These are phyloP conservation scores for Megaustenia siamemsis DNA, from an alignment of 2,888 invertebrate species.

Conservation along the genomic window DNA sequence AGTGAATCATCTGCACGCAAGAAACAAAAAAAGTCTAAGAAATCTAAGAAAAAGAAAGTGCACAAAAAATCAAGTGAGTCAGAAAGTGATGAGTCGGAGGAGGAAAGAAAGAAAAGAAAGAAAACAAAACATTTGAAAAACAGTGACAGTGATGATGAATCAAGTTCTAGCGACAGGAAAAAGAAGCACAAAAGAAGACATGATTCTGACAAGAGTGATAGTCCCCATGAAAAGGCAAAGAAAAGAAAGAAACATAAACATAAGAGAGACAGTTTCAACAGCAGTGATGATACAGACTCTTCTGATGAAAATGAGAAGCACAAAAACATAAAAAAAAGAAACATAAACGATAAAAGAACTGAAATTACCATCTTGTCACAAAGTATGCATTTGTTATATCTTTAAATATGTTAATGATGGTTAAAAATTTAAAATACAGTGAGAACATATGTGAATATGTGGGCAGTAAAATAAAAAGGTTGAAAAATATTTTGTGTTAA, in stretches of 20 bases:
- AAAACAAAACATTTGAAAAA: background rate
- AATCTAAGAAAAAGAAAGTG: slow-evolving; percentile 21
- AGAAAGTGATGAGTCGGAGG: background rate
- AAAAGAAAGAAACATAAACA: slow-evolving; percentile 37
- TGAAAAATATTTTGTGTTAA: too few relatives aligned
- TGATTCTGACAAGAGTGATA: background rate
- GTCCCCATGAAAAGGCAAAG: background rate
- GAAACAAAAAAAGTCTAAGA: slow-evolving; percentile 34
- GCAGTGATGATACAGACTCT: slow-evolving; percentile 10
- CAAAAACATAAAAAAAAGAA: slow-evolving; percentile 36
- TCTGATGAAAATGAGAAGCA: background rate
- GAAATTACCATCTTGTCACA: too few relatives aligned
- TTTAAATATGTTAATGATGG: too few relatives aligned
- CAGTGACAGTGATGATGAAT: background rate
- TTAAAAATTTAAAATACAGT: too few relatives aligned
- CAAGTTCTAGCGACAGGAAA: background rate
- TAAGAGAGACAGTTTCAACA: background rate
- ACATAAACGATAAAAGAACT: slow-evolving; percentile 21
- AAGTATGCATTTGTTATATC: too few relatives aligned
- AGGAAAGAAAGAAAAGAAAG: slow-evolving; percentile 3
- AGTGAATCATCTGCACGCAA: background rate
- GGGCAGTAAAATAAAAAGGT: too few relatives aligned
- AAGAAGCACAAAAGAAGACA: slow-evolving; percentile 6
- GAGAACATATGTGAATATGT: too few relatives aligned
- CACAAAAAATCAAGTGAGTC: slow-evolving; percentile 1